phyloP scores from a whole-genome alignment of 2,888 invertebrate genomes.

The Tenthredo livida region DNA sequence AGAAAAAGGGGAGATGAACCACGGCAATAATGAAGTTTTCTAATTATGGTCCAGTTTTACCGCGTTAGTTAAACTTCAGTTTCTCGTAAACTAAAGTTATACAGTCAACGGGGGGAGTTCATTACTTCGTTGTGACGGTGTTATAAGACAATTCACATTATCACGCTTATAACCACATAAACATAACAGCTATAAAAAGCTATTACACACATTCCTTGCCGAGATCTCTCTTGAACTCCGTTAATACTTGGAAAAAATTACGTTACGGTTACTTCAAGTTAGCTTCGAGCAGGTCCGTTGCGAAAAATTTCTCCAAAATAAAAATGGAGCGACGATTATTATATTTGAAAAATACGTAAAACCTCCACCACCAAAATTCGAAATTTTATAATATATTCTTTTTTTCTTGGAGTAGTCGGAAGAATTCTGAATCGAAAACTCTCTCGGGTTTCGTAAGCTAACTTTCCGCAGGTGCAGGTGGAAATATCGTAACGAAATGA shows the following conservation, averaged over 20 bases:
- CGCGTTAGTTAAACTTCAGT: constrained; percentile 56
- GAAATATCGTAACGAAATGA: constrained; percentile 15
- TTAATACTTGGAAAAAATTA: not conserved
- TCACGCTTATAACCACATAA: constrained; percentile 18
- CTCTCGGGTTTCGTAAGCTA: not conserved
- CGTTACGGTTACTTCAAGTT: not conserved
- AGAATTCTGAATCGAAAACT: not conserved
- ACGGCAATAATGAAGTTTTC: constrained; percentile 56
- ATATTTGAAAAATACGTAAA: not conserved
- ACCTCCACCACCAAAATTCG: not conserved
- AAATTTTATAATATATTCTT: not conserved
- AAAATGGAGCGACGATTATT: not conserved
- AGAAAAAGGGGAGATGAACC: constrained; percentile 46
- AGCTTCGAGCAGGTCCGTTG: not conserved
- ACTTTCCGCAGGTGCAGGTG: not conserved
- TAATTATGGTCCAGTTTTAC: constrained; percentile 56
- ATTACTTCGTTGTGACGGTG: constrained; percentile 44
- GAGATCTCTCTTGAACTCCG: not conserved
- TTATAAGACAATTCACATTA: constrained; percentile 44
- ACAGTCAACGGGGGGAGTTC: constrained; percentile 49
- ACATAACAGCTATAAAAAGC: constrained; percentile 29
- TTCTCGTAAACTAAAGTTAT: constrained; percentile 55
- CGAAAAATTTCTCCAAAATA: not conserved
- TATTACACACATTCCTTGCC: constrained; percentile 11
- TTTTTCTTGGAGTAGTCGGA: not conserved